phyloP scores from a whole-genome alignment of 2,113 vertebrate genomes.

The Sphaerodactylus townsendi region DNA sequence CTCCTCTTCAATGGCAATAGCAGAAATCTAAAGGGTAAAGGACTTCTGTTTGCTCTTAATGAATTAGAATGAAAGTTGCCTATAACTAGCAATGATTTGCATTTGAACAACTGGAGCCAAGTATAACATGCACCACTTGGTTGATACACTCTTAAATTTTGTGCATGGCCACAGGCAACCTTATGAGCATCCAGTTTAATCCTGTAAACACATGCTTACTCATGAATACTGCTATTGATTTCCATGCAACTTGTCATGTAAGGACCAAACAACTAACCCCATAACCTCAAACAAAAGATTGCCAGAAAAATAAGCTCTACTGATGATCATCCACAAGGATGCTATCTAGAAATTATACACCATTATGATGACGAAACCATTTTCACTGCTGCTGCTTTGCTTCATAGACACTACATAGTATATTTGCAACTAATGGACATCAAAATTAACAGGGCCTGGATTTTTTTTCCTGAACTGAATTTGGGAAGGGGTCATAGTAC shows the following conservation, averaged over 20 bases:
- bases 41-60: conserved; percentile 61
- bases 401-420: too few relatives aligned
- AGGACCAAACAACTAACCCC: neutral
- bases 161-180: conserved; percentile 6
- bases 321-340: too few relatives aligned
- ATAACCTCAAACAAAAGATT: neutral
- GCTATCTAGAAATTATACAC: too few relatives aligned
- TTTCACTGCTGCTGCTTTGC: too few relatives aligned
- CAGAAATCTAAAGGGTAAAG: conserved; percentile 57
- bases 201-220: conserved; percentile 9
- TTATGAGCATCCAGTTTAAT: conserved; percentile 9
- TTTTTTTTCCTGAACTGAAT: too few relatives aligned
- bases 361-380: too few relatives aligned
- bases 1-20: conserved; percentile 64
- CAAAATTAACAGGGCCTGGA: too few relatives aligned
- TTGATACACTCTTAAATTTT: conserved; percentile 28
- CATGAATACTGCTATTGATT: conserved; percentile 24
- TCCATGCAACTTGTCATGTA: neutral
- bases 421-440: too few relatives aligned
- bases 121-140: conserved; percentile 5
- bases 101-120: conserved; percentile 43
- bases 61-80: conserved; percentile 59
- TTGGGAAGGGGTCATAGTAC: too few relatives aligned
- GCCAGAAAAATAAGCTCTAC: neutral
- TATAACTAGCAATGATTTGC: conserved; percentile 47